Conservation (phyloP, 2,113 vertebrate species). For the Kryptolebias marmoratus region DNA sequence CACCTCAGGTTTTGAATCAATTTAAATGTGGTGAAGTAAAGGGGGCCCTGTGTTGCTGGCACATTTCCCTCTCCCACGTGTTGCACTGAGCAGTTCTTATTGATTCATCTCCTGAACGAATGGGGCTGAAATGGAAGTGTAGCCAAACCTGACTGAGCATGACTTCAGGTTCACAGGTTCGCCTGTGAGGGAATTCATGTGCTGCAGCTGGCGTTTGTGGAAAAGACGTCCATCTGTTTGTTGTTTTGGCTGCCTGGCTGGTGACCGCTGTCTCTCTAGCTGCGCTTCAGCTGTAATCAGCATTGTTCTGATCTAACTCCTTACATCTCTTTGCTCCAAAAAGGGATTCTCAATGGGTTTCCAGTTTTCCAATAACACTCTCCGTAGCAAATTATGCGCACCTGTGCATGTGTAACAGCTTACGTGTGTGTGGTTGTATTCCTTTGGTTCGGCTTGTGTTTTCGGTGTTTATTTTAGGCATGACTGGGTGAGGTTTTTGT, state of each 20-base stretch:
- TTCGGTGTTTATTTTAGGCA: conserved; percentile 8
- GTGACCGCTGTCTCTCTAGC: conserved; percentile 44
- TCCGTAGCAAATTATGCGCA: conserved; percentile 42
- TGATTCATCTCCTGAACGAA: conserved; percentile 59
- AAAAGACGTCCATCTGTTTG: conserved; percentile 43
- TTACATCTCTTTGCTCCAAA: conserved; percentile 28
- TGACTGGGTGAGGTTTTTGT: conserved; percentile 18
- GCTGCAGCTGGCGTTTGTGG: conserved; percentile 40
- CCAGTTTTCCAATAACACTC: conserved; percentile 61
- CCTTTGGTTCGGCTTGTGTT: conserved; percentile 2
- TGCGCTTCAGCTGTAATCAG: conserved; percentile 46
- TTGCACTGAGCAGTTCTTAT: conserved; percentile 12
- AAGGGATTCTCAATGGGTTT: conserved; percentile 45
- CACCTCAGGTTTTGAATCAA: conserved; percentile 63
- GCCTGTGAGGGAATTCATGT: conserved; percentile 36
- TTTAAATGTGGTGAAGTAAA: conserved; percentile 3
- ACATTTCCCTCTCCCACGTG: conserved; percentile 20
- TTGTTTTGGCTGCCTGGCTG: conserved; percentile 54
- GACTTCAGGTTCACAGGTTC: conserved; percentile 54
- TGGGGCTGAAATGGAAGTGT: conserved; percentile 54
- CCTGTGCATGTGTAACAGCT: conserved; percentile 48
- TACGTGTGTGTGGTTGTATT: conserved; percentile 23
- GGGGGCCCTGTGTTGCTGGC: background rate
- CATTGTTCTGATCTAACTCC: conserved; percentile 54
- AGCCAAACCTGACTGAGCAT: conserved; percentile 52